Evolutionary conservation across 2,888 invertebrate genomes (phyloP), one percentile per base, ranked within the genome.

Genomic region (Hyppa rectilinea): DNA sequence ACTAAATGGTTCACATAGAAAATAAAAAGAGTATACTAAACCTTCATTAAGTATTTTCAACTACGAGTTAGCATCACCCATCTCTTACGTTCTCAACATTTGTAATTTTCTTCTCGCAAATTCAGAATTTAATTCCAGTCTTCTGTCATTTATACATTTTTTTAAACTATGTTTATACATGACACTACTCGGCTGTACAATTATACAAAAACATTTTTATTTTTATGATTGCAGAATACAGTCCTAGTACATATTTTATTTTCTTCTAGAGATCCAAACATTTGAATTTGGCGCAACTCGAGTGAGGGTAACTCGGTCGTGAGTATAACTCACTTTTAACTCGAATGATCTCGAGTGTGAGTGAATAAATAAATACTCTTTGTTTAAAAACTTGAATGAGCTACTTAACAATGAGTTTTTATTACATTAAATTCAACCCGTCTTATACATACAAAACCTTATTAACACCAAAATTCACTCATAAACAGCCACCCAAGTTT

Each of bases 241-340:
- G 43, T 63, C 70, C 40, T 78, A 84, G 43, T 55, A 23, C 10
- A 65, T 43, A 47, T 34, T 38, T 71, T 14, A 49, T 40, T 53
- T 67, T 49, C 68, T 61, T 76, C 79, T 79, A 84, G 84, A 84
- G 84, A 84, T 85, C 84, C 58, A 61, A 74, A 76, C 34, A 31
- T 43, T 64, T 84, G 82, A 69, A 65, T 61, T 53, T 31, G n/a
- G 56, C 60, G 61, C 23, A 69, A 74, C 75, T 71, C 73, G 71
- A 80, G 75, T 74, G 50, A 34, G 45, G 17, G 38, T 26, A 23
- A 36, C 6, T 55, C 78, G 58, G 76, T 50, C 14, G 12, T 64
- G 66, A 60, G 60, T 74, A 29, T 55, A 14, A 49, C 31, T 78
- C 36, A 56, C 43, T 45, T 38, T 20, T 7, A n/a, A 53, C 58